Base-by-base conservation (phyloP, 2,888 invertebrate genomes). In the Lumbricus terrestris region DNA sequence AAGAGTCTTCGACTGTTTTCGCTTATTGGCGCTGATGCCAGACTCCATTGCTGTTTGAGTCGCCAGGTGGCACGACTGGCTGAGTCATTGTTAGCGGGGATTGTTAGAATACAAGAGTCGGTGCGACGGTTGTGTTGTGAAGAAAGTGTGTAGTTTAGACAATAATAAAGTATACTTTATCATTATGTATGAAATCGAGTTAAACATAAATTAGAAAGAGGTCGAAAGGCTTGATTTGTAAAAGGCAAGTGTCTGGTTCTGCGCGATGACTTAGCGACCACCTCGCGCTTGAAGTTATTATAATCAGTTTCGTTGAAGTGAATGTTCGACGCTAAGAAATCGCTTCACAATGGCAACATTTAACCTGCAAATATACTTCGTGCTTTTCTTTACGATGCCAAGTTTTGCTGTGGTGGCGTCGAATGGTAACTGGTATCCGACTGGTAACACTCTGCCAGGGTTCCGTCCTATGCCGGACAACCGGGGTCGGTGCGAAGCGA, bases 401-500 rank as follows among this genome's bases (percentile, higher is more conserved):
- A 69, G 69, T 69, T 69, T 69, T 3, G 69, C 69, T n/a, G n/a
- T n/a, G 35, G n/a, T n/a, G 35, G 34, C 85, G 85, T 85, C 85
- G 35, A 85, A 85, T 85, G 85, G 37, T 23, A 85, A 85, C 18
- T 85, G 85, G 85, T 85, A 85, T 33, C 85, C 85, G 35, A 85
- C 85, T 85, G 85, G 85, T 35, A 85, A 85, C 37, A 85, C 85
- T 23, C 85, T 85, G 85, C 85, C 85, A 20, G 85, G 85, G 18
- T 85, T 85, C 35, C 85, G 85, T 35, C 85, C 85, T 18, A 83
- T 83, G 85, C 85, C 85, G 20, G 85, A 85, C 35, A 85, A 85
- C 85, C 34, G 85, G 23, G 90, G 90, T 83, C 94, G 94, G 90
- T 99, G 99, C 96, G 98, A 99, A 95, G 98, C 98, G 95, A 99